phyloP scores from a whole-genome alignment of 2,113 vertebrate species.

The Oreochromis niloticus region DNA sequence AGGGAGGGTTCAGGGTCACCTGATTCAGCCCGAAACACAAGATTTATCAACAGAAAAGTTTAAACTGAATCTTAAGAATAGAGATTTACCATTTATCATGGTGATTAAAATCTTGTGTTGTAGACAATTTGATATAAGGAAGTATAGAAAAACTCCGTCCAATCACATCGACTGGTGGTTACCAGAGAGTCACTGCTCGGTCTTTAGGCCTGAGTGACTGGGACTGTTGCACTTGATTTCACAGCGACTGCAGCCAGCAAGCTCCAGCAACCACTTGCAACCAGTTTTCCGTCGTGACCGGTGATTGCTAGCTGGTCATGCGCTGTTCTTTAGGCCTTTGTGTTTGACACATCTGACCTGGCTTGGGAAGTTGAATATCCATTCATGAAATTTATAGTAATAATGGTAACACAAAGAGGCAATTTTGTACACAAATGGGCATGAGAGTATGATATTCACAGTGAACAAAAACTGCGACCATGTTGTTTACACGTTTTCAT shows the following conservation, averaged over 20 bases:
- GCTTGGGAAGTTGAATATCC: not conserved
- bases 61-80: too few relatives aligned
- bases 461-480: not conserved
- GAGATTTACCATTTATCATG: not conserved
- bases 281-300: accelerated
- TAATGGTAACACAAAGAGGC: not conserved
- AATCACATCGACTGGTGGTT: not conserved
- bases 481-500: not conserved
- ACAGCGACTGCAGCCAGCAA: not conserved
- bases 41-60: too few relatives aligned
- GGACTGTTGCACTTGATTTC: not conserved
- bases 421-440: not conserved
- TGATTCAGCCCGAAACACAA: too few relatives aligned
- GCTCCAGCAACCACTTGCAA: not conserved
- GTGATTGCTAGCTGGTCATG: not conserved
- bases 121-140: not conserved
- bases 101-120: not conserved
- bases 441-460: not conserved
- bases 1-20: too few relatives aligned
- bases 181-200: not conserved
- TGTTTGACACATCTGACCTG: not conserved
- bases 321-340: accelerated
- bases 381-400: not conserved
- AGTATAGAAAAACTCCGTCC: not conserved
- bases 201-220: not conserved